Conservation (phyloP, 2,797 vertebrate species). For the Oreonectes daqikongensis region DNA sequence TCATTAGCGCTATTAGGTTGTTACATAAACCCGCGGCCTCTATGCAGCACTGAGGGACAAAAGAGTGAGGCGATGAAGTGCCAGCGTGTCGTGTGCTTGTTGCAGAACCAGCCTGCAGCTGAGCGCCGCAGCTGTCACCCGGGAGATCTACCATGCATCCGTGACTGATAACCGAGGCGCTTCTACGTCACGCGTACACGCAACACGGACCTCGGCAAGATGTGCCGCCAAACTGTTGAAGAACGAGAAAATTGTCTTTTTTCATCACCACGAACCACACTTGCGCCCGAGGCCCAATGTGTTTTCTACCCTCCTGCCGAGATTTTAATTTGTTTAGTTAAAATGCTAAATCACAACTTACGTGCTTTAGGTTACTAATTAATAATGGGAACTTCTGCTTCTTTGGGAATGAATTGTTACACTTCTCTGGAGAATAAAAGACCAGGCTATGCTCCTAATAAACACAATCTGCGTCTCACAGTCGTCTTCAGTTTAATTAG, state of each 20-base stretch:
- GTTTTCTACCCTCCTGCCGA: slow-evolving; percentile 44
- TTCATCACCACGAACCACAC: slow-evolving; percentile 30
- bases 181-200: slow-evolving; percentile 3
- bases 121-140: slow-evolving; percentile 45
- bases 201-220: slow-evolving; percentile 11
- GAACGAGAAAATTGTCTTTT: slow-evolving; percentile 34
- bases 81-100: slow-evolving; percentile 30
- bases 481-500: slow-evolving; percentile 51
- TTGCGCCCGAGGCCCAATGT: slow-evolving; percentile 31
- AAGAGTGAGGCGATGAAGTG: slow-evolving; percentile 16
- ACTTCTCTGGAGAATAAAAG: slow-evolving; percentile 23
- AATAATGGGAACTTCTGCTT: slow-evolving; percentile 27
- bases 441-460: neutral
- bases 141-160: slow-evolving; percentile 37
- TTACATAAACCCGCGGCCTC: slow-evolving; percentile 21
- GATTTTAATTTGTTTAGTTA: slow-evolving; percentile 55
- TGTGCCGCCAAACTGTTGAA: slow-evolving; percentile 8
- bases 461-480: slow-evolving; percentile 39
- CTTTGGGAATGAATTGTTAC: slow-evolving; percentile 31
- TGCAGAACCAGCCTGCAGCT: slow-evolving; percentile 52
- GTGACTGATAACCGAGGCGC: slow-evolving; percentile 15
- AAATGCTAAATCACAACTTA: slow-evolving; percentile 49
- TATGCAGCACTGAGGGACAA: slow-evolving; percentile 20
- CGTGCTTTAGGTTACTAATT: slow-evolving; percentile 52
- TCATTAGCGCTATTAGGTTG: slow-evolving; percentile 21